Base-by-base conservation (phyloP, 37 sponge, comb jelly and placozoan species). In the Aphrocallistes beatrix region DNA sequence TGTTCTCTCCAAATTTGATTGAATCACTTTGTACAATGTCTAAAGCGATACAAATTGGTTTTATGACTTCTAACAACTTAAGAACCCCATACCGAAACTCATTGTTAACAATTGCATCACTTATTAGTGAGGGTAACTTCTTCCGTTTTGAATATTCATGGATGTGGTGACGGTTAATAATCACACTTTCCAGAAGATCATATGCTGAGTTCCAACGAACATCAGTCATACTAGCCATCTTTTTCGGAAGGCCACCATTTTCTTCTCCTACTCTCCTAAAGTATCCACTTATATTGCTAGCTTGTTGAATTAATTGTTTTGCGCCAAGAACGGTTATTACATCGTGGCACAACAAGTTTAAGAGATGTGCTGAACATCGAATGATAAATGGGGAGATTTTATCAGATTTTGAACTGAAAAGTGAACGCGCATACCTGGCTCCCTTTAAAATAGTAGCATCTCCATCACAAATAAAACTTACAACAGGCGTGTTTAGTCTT, bases 11-110 rank as follows among this genome's bases (percentile, higher is more conserved):
- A 60, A 60, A 60, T 60, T 60, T 60, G 75, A 60, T 60, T 19
- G 75, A 60, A 60, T 60, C 75, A 60, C 75, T 60, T 60, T 60
- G 75, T 60, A 60, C 75, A 60, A 60, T 60, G 21, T 60, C 75
- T 19, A 60, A 13, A 60, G 75, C 75, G 21, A 60, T 60, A 60
- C 75, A 60, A 60, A 60, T 60, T 28, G 3, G 34, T 60, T 60
- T 3, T 19, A 60, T 60, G 10, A 60, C 75, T 60, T 60, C 75
- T 60, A 60, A 60, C 17, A 60, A 60, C 75, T 60, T 3, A 60
- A 60, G 75, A 13, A 60, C 75, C 21, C 75, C 75, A 60, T 13
- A 13, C 75, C 75, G 3, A 60, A 60, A 60, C 75, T 60, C 75
- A 19, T 60, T 13, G 75, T 28, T 60, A 60, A 60, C 75, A 60